phyloP scores from a whole-genome alignment of 2,797 vertebrate species.

The Chelonia mydas region DNA sequence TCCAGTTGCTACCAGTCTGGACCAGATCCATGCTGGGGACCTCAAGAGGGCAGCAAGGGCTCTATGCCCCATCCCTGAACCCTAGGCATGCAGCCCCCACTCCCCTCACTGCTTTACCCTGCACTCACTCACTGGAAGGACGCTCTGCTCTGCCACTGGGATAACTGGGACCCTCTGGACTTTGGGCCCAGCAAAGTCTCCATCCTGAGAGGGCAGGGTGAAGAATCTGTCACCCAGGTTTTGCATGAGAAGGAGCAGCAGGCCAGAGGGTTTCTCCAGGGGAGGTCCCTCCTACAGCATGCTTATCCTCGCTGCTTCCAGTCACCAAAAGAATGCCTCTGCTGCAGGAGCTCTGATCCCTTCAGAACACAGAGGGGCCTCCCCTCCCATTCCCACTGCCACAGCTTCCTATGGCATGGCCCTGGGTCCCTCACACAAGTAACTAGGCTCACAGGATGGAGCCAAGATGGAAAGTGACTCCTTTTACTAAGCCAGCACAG shows the following conservation, averaged over 20 bases:
- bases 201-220: too few species aligned
- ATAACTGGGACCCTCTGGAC: background rate
- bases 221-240: background rate
- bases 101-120: background rate
- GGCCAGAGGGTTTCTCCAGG: background rate
- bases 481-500: background rate
- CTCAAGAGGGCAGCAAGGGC: background rate
- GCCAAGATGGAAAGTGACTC: background rate
- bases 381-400: background rate
- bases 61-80: too few species aligned
- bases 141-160: background rate
- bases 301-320: background rate
- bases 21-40: background rate
- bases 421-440: background rate
- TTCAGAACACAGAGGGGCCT: background rate
- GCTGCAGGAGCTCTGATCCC: background rate
- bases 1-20: background rate
- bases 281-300: background rate
- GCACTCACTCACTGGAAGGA: background rate
- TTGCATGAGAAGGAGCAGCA: background rate
- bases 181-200: too few species aligned
- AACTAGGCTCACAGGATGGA: background rate
- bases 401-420: background rate
- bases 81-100: too few species aligned
- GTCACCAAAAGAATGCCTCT: background rate